Evolutionary conservation across 2,888 invertebrate genomes (phyloP), one percentile per base, ranked within the genome.

Genomic region (Erebia epiphron): DNA sequence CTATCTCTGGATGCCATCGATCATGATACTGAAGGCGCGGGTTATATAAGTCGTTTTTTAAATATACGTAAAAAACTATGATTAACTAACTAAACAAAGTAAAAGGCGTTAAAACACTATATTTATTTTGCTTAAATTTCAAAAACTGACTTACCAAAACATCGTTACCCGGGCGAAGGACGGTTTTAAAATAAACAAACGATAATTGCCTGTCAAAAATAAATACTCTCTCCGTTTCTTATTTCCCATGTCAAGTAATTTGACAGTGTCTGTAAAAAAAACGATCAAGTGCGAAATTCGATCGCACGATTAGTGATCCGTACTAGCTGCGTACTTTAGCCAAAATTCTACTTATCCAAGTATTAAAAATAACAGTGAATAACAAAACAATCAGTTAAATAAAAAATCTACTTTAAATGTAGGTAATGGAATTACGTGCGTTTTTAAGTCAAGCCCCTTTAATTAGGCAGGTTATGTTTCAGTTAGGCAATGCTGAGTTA

Each of bases 241-340:
- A 79, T 74, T 75, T 76, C 77, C 72, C 76, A 76, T 75, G 78
- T 74, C 66, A 78, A 77, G 73, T 75, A 75, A 75, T 74, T 76
- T 75, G 74, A 71, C 71, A 75, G 72, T 70, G 75, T 78, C 79
- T 79, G 79, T 76, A 79, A 79, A 77, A 76, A 74, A 78, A 78
- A 77, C 73, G 75, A 74, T 76, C 73, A 77, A 77, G 70, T 76
- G 75, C 77, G 78, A 76, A 75, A 73, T 68, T 69, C 70, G 70
- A 73, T 75, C 75, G 75, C 77, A 76, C 73, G 73, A 68, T 76
- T 72, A 75, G 73, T 73, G 72, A 75, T 75, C 65, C 73, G 69
- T 49, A 49, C 67, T 67, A 67, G 58, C 67, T 18, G 26, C 10
- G 21, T 26, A 64, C 35, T 52, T 13, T 13, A 35, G 14, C 14